A percentile compares a stretch with the other conserved stretches of the same genome.
Conservation (phyloP, 2,888 invertebrate species). For the Pandemis heparana region DNA sequence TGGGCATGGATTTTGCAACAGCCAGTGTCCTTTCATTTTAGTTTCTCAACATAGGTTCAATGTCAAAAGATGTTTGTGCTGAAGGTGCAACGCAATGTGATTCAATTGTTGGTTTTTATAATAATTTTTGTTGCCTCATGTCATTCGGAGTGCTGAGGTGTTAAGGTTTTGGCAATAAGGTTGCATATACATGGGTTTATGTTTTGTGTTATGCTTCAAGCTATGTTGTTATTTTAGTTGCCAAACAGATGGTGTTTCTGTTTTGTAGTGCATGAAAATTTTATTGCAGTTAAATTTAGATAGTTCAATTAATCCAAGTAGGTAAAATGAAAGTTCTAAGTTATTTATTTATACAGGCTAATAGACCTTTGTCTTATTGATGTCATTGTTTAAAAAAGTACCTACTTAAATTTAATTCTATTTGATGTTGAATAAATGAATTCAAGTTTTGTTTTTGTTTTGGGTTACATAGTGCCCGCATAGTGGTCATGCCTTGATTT, state of each 20-base stretch:
- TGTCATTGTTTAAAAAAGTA: not conserved
- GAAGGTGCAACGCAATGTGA: conserved; percentile 16
- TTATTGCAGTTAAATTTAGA: too few species aligned
- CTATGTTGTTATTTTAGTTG: too few species aligned
- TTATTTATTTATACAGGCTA: too few species aligned
- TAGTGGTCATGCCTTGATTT: too few species aligned
- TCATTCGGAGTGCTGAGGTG: not conserved
- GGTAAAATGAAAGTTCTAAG: too few species aligned
- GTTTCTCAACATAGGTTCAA: conserved; percentile 38
- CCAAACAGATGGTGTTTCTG: too few species aligned
- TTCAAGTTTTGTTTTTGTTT: not conserved
- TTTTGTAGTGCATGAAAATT: too few species aligned
- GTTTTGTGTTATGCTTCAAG: too few species aligned
- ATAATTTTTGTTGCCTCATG: conserved; percentile 17
- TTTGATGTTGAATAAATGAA: not conserved
- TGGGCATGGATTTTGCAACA: conserved; percentile 35
- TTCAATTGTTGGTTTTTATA: conserved; percentile 29
- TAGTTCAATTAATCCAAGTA: too few species aligned
- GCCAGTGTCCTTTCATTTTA: conserved; percentile 55
- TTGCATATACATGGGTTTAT: not conserved
- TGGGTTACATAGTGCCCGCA: too few species aligned
- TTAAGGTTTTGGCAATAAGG: not conserved
- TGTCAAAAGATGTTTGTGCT: conserved; percentile 39
- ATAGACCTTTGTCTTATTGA: not conserved
- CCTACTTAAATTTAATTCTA: not conserved